phyloP scores from a whole-genome alignment of 2,113 vertebrate species.

The Cephalopterus ornatus region DNA sequence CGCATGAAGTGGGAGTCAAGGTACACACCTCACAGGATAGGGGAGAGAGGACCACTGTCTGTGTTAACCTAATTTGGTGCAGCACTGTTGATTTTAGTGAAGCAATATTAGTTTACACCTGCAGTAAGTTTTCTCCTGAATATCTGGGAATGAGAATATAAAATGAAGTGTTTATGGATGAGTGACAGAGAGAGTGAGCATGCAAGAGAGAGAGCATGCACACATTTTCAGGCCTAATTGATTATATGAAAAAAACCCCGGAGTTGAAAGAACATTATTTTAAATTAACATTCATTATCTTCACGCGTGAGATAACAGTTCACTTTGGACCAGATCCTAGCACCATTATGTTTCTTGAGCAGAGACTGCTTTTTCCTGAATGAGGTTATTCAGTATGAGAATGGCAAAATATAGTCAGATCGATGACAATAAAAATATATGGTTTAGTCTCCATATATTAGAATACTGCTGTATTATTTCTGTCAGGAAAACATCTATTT shows the following conservation, averaged over 20 bases:
- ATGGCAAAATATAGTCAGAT: slow-evolving; percentile 7
- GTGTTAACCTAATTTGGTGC: neutral
- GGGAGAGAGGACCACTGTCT: neutral
- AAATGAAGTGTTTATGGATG: neutral
- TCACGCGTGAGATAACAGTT: slow-evolving; percentile 48
- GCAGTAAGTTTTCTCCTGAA: neutral
- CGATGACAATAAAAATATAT: slow-evolving; percentile 5
- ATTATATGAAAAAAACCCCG: slow-evolving; percentile 13
- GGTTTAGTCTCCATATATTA: neutral
- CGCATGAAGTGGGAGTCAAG: neutral
- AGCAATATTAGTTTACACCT: slow-evolving; percentile 14
- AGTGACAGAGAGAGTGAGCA: neutral
- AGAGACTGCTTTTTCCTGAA: slow-evolving; percentile 1
- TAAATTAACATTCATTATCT: slow-evolving; percentile 61
- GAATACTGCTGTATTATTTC: neutral
- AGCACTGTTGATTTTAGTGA: neutral
- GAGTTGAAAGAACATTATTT: slow-evolving; percentile 58
- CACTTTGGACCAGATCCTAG: slow-evolving; percentile 49
- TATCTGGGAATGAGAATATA: neutral
- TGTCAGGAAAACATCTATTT: neutral
- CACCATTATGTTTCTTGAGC: slow-evolving; percentile 4
- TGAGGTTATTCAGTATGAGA: neutral
- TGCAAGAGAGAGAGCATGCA: neutral
- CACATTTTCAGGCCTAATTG: slow-evolving; percentile 42
- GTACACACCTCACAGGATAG: neutral